phyloP scores from a whole-genome alignment of 2,797 vertebrate species.

The Esox lucius region DNA sequence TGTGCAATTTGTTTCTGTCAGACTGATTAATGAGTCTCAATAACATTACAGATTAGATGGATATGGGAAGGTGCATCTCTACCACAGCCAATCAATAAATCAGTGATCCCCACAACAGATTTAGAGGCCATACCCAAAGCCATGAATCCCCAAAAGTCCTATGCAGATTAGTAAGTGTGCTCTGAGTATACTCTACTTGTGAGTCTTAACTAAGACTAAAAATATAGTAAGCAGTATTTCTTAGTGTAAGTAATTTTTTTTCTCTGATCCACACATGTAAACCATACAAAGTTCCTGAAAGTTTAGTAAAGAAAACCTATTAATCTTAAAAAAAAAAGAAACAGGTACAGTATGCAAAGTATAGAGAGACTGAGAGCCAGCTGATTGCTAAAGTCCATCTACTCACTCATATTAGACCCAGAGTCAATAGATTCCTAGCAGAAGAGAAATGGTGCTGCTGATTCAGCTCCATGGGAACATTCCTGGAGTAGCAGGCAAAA shows the following conservation, averaged over 20 bases:
- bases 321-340: too few relatives aligned
- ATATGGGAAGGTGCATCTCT: conserved; percentile 75
- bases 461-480: too few relatives aligned
- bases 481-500: too few relatives aligned
- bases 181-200: conserved; percentile 37
- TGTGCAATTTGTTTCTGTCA: conserved; percentile 76
- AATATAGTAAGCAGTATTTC: conserved; percentile 42
- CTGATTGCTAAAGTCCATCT: too few relatives aligned
- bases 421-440: too few relatives aligned
- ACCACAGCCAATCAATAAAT: conserved; percentile 75
- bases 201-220: conserved; percentile 48
- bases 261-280: too few relatives aligned
- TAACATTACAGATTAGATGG: conserved; percentile 76
- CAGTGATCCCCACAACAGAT: conserved; percentile 68
- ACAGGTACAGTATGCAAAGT: too few relatives aligned
- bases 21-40: conserved; percentile 76
- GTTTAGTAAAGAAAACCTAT: too few relatives aligned
- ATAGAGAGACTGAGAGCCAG: too few relatives aligned
- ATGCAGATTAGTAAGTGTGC: conserved; percentile 66
- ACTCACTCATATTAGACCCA: too few relatives aligned
- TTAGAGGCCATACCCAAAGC: conserved; percentile 61
- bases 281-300: too few relatives aligned
- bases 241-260: conserved; percentile 14
- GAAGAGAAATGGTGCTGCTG: too few relatives aligned
- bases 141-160: conserved; percentile 59